A percentile compares a stretch with the other conserved stretches of the same genome.
phyloP scores from a whole-genome alignment of 2,888 invertebrate genomes.

The Pasiphila rectangulata region DNA sequence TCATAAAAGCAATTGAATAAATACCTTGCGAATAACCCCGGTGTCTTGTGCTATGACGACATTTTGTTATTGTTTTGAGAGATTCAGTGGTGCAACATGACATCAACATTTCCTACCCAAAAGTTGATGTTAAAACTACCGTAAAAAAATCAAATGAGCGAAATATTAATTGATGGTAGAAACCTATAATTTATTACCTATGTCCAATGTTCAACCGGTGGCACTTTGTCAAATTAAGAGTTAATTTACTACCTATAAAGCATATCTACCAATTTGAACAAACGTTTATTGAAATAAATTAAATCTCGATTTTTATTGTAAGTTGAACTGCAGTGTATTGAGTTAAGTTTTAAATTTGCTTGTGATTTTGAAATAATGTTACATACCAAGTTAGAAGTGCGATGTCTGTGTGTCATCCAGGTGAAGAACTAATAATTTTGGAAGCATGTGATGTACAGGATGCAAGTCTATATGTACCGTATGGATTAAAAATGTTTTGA shows the following conservation, averaged over 20 bases:
- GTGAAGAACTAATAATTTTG: slow-evolving; percentile 34
- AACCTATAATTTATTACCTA: too few relatives aligned
- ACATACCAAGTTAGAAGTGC: neutral
- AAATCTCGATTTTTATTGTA: neutral
- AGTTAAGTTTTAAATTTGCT: neutral
- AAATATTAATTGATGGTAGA: too few relatives aligned
- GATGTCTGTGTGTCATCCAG: slow-evolving; percentile 37
- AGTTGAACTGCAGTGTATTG: neutral
- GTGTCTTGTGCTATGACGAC: too few relatives aligned
- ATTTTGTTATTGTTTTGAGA: too few relatives aligned
- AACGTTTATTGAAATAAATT: neutral
- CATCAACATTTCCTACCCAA: too few relatives aligned
- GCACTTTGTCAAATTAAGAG: neutral
- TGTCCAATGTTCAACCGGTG: too few relatives aligned
- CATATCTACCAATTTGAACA: neutral
- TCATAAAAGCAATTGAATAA: too few relatives aligned
- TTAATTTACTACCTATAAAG: neutral
- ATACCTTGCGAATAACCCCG: too few relatives aligned
- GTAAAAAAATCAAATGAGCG: too few relatives aligned
- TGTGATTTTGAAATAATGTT: neutral
- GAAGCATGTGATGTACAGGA: slow-evolving; percentile 7
- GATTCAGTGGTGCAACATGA: too few relatives aligned
- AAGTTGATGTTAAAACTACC: too few relatives aligned
- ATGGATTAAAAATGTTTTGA: neutral
- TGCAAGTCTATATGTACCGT: slow-evolving; percentile 2